phyloP scores from a whole-genome alignment of 2,888 invertebrate genomes.

The Poecilobothrus nobilitatus region DNA sequence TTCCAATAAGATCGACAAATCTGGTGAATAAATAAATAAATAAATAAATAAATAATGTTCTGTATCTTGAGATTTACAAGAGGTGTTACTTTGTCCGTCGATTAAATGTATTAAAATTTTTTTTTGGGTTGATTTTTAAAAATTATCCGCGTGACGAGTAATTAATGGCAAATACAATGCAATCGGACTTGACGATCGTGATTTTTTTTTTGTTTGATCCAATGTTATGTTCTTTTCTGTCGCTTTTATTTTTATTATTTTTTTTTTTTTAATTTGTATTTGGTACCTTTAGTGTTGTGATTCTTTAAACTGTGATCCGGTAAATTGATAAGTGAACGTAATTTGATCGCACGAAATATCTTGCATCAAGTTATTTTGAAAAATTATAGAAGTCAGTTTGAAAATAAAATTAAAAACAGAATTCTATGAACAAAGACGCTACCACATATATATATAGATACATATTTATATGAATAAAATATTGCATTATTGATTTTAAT shows the following conservation, averaged over 20 bases:
- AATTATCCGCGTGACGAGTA: slow-evolving; percentile 6
- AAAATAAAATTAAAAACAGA: too few relatives aligned
- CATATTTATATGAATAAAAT: too few relatives aligned
- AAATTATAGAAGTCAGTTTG: not conserved
- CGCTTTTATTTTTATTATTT: too few relatives aligned
- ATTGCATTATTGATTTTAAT: too few relatives aligned
- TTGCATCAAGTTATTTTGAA: too few relatives aligned
- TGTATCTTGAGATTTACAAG: not conserved
- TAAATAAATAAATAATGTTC: not conserved
- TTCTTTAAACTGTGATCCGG: not conserved
- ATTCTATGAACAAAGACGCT: too few relatives aligned
- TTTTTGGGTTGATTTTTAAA: not conserved
- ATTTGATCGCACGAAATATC: not conserved
- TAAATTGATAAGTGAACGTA: not conserved
- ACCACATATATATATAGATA: too few relatives aligned
- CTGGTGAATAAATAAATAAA: not conserved
- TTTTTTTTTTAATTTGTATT: too few relatives aligned
- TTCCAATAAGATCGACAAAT: not conserved
- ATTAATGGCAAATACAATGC: slow-evolving; percentile 1
- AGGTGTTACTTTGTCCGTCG: not conserved
- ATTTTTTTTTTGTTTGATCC: slow-evolving; percentile 6
- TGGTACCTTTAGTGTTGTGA: not conserved
- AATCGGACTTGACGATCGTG: slow-evolving; percentile 3
- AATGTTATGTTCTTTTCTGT: not conserved
- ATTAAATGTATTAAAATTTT: not conserved